Percentiles rank a stretch among this genome's conserved stretches.
Conservation (phyloP, 2,888 invertebrate genomes). For the Perizoma affinitatum region DNA sequence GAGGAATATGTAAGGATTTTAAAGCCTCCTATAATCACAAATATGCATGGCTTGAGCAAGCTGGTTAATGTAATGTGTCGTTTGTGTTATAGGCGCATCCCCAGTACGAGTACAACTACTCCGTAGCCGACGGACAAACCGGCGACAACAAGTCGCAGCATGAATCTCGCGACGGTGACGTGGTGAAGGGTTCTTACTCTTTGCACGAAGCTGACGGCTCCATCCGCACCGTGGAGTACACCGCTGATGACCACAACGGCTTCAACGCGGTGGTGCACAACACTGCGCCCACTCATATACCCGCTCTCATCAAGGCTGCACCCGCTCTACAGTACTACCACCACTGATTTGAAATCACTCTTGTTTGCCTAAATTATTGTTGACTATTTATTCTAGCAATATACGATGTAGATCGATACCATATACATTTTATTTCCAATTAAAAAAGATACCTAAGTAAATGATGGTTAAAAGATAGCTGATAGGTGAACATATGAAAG, state of each 20-base stretch:
- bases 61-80: background rate
- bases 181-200: conserved; percentile 81
- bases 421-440: background rate
- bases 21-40: no score
- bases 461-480: no score
- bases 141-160: conserved; percentile 84
- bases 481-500: no score
- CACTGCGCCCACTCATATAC: conserved; percentile 53
- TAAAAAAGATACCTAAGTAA: no score
- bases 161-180: conserved; percentile 81
- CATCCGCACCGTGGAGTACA: conserved; percentile 81
- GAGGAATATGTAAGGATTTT: conserved; percentile 36
- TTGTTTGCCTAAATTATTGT: conserved; percentile 26
- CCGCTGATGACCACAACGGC: conserved; percentile 81
- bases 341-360: conserved; percentile 39
- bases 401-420: conserved; percentile 22
- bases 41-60: no score
- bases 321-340: conserved; percentile 52
- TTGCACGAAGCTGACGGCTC: conserved; percentile 83
- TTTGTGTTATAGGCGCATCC: conserved; percentile 61
- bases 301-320: conserved; percentile 42
- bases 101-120: conserved; percentile 81
- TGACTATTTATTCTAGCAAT: conserved; percentile 38
- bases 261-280: conserved; percentile 66
- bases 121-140: conserved; percentile 82